Percentiles rank a stretch among this genome's conserved stretches.
These are phyloP conservation scores for Polypterus senegalus DNA, from an alignment of 2,113 vertebrate species.

Conservation along the genomic window DNA sequence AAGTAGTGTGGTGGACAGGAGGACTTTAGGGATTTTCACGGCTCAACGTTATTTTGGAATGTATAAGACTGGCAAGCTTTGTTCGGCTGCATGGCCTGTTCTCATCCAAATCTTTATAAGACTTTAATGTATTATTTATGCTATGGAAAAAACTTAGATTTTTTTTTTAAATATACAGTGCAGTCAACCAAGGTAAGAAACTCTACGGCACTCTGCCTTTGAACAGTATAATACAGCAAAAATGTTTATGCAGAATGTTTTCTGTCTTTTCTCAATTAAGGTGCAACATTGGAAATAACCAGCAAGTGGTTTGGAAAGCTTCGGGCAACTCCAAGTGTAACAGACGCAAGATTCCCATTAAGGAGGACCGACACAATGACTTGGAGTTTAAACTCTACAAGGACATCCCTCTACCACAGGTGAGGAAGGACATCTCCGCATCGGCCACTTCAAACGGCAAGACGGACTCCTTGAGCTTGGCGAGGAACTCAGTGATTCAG, in stretches of 20 bases:
- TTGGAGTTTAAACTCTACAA: conserved; percentile 47
- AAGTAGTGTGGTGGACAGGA: too few species aligned
- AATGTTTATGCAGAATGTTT: too few species aligned
- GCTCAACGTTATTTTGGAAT: too few species aligned
- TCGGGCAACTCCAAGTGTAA: conserved; percentile 53
- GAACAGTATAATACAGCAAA: too few species aligned
- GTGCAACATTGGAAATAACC: conserved; percentile 65
- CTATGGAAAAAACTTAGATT: too few species aligned
- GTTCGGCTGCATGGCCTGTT: too few species aligned
- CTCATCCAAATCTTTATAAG: too few species aligned
- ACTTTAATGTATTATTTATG: too few species aligned
- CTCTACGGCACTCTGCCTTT: too few species aligned
- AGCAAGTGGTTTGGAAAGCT: conserved; percentile 68
- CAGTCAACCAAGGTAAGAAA: too few species aligned
- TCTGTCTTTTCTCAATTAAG: conserved; percentile 34
- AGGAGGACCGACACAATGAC: conserved; percentile 57
- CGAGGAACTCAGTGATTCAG: conserved; percentile 61
- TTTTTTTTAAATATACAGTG: conserved; percentile 5
- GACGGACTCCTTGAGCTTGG: conserved; percentile 54
- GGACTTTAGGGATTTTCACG: too few species aligned
- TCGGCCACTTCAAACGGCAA: conserved; percentile 73
- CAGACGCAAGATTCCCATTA: conserved; percentile 49
- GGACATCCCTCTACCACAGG: conserved; percentile 51
- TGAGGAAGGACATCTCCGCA: conserved; percentile 52
- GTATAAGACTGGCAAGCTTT: too few species aligned